Evolutionary conservation across 2,113 vertebrate genomes (phyloP), one percentile per base, ranked within the genome.

Genomic region (Nasalis larvatus): DNA sequence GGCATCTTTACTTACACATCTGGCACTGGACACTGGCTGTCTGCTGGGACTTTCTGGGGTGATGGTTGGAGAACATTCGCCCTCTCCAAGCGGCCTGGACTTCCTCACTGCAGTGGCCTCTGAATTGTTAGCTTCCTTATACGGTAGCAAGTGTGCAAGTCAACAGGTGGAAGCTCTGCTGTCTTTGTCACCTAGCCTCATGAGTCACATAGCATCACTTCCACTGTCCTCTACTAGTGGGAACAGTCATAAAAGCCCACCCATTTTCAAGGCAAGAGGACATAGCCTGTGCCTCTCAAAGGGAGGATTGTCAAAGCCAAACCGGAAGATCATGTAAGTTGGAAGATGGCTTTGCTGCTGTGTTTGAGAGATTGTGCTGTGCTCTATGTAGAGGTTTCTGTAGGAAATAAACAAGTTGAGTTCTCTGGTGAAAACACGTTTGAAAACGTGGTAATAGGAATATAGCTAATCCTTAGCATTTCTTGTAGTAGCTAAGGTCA

Each of bases 371-470:
- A 45, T 37, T 17, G 7, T 52, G 13, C 37, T 2, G 4, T 1
- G 6, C 94, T 89, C 91, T 63, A 6, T 92, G 56, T 91, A 73
- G 68, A 97, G 93, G 83, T 86, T 91, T 97, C 89, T 90, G 69
- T 80, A 80, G 88, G 77, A 92, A n/a, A 90, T 32, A 60, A 76
- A 63, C 11, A 86, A 80, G 9, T 32, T 35, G 52, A 18, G 5
- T 35, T 25, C 9, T 76, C 84, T 60, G 23, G 30, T 56, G 52
- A 45, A 95, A 60, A 54, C 20, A n/a, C 16, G n/a, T 45, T 86
- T 32, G 52, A 58, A 40, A 42, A 49, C 37, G 0, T 80, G 27
- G n/a, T 40, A 47, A 18, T 4, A 42, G 37, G 35, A 74, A 21
- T 45, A 1, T 18, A 21, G 32, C 56, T 96, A 16, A 52, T 21